Evolutionary conservation across 2,888 invertebrate genomes (phyloP), one percentile per base, ranked within the genome.

Genomic region (Polylopha cassiicola): DNA sequence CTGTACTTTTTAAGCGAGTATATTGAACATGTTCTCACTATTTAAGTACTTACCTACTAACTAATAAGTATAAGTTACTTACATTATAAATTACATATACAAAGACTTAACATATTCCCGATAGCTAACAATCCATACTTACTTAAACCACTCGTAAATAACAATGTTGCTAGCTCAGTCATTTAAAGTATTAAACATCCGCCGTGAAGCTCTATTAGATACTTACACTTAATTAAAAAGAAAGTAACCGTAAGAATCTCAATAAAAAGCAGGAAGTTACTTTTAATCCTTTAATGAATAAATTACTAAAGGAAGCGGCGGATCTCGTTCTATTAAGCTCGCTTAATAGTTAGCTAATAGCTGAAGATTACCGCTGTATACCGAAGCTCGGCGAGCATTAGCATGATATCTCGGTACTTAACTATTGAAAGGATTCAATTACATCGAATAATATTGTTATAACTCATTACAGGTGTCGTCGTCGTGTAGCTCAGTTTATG

Each of bases 401-500:
- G 32, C 4, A 2, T 13, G 20, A 27, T 36, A 10, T 17, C 17
- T 6, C 24, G 15, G 24, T 14, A 31, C n/a, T n/a, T n/a, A 3
- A 18, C 16, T 16, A 34, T 9, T 24, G 17, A 10, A 7, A 22
- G 22, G 4, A 3, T 11, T 22, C 5, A 18, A 5, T 36, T 36
- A 7, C 17, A 8, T 27, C 18, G 5, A 11, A 18, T 24, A n/a
- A n/a, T n/a, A n/a, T n/a, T n/a, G n/a, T 2, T 20, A 9, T 20
- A 3, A 10, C 32, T 39, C 44, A 43, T 61, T 62, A 26, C 73
- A 98, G 97, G 97, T 98, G 14, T 95, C 97, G 3, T 94, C 96
- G 4, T 96, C 97, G 3, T 98, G 98, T 79, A 96, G 97, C 57
- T 95, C 95, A 9, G 97, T 98, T 2, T 98, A 97, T 79, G 93